These are phyloP conservation scores for Drosophila putrida DNA, from an alignment of 2,888 invertebrate species.

Conservation along the genomic window DNA sequence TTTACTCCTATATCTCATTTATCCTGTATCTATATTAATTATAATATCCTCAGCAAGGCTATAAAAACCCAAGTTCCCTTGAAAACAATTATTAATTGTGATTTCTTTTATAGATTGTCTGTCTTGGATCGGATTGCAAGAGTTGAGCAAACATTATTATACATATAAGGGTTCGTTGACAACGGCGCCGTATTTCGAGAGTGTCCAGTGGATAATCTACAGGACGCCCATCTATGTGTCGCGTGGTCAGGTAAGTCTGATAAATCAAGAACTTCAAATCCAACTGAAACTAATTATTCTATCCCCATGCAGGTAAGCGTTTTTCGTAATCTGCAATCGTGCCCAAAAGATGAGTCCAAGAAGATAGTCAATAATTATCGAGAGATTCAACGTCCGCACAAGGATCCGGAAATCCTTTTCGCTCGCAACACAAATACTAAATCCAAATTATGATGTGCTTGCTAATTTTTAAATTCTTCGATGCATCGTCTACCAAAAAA, in stretches of 20 bases:
- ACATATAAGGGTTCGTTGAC: slow-evolving; percentile 91
- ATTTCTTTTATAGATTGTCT: slow-evolving; percentile 87
- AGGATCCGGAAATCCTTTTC: slow-evolving; percentile 85
- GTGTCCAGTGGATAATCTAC: slow-evolving; percentile 91
- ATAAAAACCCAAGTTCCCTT: neutral
- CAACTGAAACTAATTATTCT: neutral
- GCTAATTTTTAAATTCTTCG: slow-evolving; percentile 2
- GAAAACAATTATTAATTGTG: neutral
- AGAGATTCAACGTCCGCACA: slow-evolving; percentile 84
- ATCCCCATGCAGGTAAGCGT: slow-evolving; percentile 78
- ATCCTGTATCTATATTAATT: no score
- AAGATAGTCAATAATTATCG: slow-evolving; percentile 85
- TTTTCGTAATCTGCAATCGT: slow-evolving; percentile 85
- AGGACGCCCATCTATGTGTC: slow-evolving; percentile 90
- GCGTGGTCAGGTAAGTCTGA: slow-evolving; percentile 87
- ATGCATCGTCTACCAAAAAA: slow-evolving; percentile 28
- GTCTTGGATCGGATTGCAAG: slow-evolving; percentile 89
- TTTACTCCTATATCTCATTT: no score
- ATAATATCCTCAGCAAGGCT: no score
- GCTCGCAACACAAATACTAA: slow-evolving; percentile 85
- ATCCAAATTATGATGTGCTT: slow-evolving; percentile 84
- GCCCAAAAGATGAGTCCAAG: slow-evolving; percentile 84
- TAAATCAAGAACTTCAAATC: neutral
- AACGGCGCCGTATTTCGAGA: slow-evolving; percentile 90
- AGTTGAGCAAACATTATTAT: slow-evolving; percentile 89